Percentiles rank a stretch among this genome's conserved stretches.
phyloP scores from a whole-genome alignment of 2,113 vertebrate genomes.

The Nyctibius bracteatus region DNA sequence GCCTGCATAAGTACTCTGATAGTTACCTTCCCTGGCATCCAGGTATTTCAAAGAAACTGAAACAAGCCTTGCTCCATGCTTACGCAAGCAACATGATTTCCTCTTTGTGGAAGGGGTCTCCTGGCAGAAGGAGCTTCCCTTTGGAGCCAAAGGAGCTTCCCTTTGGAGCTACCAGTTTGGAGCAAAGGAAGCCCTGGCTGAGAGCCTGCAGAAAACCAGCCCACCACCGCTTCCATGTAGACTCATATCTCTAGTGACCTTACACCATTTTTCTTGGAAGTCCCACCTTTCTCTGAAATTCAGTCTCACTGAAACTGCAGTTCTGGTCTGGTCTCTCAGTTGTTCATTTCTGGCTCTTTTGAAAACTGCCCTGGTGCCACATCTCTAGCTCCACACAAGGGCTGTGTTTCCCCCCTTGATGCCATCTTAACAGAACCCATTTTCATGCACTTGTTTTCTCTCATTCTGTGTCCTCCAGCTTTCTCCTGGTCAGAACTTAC shows the following conservation, averaged over 20 bases:
- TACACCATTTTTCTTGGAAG: background rate
- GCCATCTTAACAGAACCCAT: background rate
- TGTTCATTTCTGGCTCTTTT: background rate
- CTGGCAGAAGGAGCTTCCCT: background rate
- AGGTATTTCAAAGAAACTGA: background rate
- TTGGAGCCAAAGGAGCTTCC: background rate
- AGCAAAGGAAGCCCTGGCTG: background rate
- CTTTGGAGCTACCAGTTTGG: background rate
- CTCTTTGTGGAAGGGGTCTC: background rate
- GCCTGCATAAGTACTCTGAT: background rate
- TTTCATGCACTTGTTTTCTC: background rate
- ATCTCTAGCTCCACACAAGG: background rate
- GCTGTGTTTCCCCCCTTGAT: background rate
- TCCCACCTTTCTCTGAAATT: constrained; percentile 5
- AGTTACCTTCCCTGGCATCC: background rate
- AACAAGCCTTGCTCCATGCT: background rate
- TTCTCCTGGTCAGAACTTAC: background rate
- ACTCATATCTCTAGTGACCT: background rate
- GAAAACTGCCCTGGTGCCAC: background rate
- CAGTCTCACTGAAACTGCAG: background rate
- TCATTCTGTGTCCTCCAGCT: background rate
- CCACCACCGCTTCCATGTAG: background rate
- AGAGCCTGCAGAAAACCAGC: background rate
- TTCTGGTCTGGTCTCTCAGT: background rate
- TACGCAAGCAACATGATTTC: background rate